Evolutionary conservation across 2,797 vertebrate genomes (phyloP).

Genomic region (Pachyuromys duprasi): DNA sequence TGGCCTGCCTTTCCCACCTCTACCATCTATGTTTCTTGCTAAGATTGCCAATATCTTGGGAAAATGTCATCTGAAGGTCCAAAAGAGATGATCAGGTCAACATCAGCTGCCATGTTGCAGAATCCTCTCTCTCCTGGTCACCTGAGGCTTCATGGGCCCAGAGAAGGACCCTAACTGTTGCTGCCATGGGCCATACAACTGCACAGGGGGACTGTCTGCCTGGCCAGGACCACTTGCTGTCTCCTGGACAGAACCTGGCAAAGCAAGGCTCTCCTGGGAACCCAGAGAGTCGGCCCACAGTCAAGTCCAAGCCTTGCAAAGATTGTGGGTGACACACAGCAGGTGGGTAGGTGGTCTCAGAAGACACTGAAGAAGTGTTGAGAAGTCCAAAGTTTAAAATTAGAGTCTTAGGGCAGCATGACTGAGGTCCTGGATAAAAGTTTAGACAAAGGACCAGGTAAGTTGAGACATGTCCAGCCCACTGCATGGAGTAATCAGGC

Average conservation of each 20-base stretch:
- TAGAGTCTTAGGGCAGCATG: no score
- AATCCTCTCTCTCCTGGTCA: background rate
- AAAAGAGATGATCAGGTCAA: background rate
- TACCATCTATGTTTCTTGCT: background rate
- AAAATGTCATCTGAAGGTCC: background rate
- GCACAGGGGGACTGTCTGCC: background rate
- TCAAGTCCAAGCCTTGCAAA: background rate
- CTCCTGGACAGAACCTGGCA: background rate
- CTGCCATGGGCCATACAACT: background rate
- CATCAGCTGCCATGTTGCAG: background rate
- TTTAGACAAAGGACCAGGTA: no score
- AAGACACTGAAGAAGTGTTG: background rate
- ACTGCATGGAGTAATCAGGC: no score
- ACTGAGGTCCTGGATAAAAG: no score
- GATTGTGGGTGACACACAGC: background rate
- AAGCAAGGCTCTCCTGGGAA: background rate
- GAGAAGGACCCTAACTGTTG: no score
- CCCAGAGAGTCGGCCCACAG: background rate
- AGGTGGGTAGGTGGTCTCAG: background rate
- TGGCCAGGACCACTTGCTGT: fast-evolving
- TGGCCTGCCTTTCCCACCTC: background rate
- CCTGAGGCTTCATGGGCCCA: no score
- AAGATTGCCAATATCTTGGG: background rate
- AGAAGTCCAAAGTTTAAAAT: no score
- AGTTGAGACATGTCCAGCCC: no score